phyloP scores from a whole-genome alignment of 2,888 invertebrate species.

The Drosophila greeni region DNA sequence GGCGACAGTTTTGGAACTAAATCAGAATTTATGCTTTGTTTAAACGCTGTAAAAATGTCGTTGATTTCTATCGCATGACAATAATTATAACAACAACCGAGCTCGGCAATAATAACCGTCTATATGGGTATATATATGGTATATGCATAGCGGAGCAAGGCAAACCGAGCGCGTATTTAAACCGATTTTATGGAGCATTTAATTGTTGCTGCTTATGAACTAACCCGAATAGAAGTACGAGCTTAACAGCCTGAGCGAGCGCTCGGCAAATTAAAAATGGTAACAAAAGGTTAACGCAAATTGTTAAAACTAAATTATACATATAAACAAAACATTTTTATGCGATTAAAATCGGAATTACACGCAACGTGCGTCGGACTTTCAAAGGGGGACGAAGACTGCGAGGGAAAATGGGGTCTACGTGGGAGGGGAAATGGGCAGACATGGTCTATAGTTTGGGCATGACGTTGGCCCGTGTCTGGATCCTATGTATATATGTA shows the following conservation, averaged over 20 bases:
- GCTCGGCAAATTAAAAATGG: constrained; percentile 65
- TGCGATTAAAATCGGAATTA: constrained; percentile 77
- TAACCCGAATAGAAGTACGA: constrained; percentile 33
- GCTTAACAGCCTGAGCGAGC: constrained; percentile 30
- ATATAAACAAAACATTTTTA: constrained; percentile 73
- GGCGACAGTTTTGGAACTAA: constrained; percentile 68
- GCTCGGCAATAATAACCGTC: constrained; percentile 64
- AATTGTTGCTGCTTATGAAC: constrained; percentile 72
- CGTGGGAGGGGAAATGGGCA: constrained; percentile 30
- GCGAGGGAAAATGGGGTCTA: constrained; percentile 4
- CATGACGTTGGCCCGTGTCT: constrained; percentile 43
- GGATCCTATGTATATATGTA: constrained; percentile 32
- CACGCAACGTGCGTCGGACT: constrained; percentile 76
- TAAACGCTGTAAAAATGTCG: constrained; percentile 76
- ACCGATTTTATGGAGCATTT: constrained; percentile 73
- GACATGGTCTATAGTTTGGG: constrained; percentile 52
- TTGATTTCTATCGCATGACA: constrained; percentile 71
- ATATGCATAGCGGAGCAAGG: constrained; percentile 8
- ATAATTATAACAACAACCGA: constrained; percentile 68
- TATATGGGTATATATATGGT: constrained; percentile 38
- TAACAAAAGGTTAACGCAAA: constrained; percentile 74
- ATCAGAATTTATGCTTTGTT: constrained; percentile 75
- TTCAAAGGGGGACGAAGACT: constrained; percentile 3
- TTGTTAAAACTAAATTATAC: constrained; percentile 73
- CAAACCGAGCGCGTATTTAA: constrained; percentile 55